These are phyloP conservation scores for Drosophila prolongata DNA, from an alignment of 2,888 invertebrate species.

Conservation along the genomic window DNA sequence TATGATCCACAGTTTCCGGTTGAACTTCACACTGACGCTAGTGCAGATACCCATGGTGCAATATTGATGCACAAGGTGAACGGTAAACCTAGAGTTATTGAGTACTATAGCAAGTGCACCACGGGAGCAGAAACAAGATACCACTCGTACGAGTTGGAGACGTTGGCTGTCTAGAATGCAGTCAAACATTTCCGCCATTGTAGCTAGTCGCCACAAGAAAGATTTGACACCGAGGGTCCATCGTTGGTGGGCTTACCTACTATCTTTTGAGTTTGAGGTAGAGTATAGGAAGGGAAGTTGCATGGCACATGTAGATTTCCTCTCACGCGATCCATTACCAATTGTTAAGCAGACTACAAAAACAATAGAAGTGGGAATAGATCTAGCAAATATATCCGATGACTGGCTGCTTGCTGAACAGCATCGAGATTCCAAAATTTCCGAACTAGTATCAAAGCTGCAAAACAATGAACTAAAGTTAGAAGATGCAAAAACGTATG, in stretches of 20 bases:
- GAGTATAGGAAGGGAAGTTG: neutral
- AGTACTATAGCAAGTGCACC: neutral
- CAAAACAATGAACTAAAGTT: no score
- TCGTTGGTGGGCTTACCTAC: no score
- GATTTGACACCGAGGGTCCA: no score
- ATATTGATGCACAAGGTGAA: neutral
- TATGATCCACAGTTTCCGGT: neutral
- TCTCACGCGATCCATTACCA: neutral
- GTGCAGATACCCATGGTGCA: neutral
- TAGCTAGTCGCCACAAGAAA: neutral
- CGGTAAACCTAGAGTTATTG: neutral
- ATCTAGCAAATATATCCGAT: neutral
- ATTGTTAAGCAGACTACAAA: neutral
- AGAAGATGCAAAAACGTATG: neutral
- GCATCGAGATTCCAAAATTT: neutral
- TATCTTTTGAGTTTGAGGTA: no score
- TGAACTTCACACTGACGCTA: slow-evolving; percentile 3
- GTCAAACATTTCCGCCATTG: no score
- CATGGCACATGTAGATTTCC: neutral
- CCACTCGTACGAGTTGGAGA: no score
- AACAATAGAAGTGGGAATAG: neutral
- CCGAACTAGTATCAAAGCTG: no score
- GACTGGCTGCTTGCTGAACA: neutral
- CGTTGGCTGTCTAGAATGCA: neutral
- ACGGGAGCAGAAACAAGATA: neutral